Base-by-base conservation (phyloP, 2,113 vertebrate species). In the Strigops habroptila region DNA sequence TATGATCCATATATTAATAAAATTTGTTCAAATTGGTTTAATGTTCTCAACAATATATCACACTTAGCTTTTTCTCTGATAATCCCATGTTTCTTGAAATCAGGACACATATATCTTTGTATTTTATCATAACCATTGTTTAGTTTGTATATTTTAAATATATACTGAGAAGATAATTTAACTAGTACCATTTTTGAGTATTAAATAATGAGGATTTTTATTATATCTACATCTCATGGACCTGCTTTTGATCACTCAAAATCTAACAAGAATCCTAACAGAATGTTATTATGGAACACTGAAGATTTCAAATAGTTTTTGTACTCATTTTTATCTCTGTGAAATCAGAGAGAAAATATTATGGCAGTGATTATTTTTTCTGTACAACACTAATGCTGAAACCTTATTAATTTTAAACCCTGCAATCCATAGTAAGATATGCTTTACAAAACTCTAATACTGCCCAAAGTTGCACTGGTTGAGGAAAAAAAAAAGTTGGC, bases 11-110 rank as follows among this genome's bases (percentile, higher is more conserved):
- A 91, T 87, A 96, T 96, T 92, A 25, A 68, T 86, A 93, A 93
- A 92, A 96, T 67, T 96, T 88, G 9, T 96, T 92, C 78, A 92
- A 86, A 96, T 95, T 92, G 41, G n/a, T 94, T 93, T 92, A 93
- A 93, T 62, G 48, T 59, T 93, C 44, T 79, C 62, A 82, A 80
- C 28, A 92, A 59, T 93, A 93, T 76, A 90, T 93, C 76, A 95
- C n/a, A 70, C 18, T 35, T 75, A 59, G 52, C 4, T 76, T 93
- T 92, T 89, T 86, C 76, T 85, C 19, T 55, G 53, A 81, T 96
- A 90, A 91, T 91, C 87, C 77, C 25, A 71, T 68, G 31, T 81
- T 94, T 91, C 76, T 63, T 77, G 53, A 77, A 74, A 95, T 81
- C 5, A 75, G 14, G 15, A 25, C 21, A 39, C 37, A 74, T 80